Evolutionary conservation across 1,140 invertebrate genomes (phyloP).

Genomic region (Himalopsyche phryganea): DNA sequence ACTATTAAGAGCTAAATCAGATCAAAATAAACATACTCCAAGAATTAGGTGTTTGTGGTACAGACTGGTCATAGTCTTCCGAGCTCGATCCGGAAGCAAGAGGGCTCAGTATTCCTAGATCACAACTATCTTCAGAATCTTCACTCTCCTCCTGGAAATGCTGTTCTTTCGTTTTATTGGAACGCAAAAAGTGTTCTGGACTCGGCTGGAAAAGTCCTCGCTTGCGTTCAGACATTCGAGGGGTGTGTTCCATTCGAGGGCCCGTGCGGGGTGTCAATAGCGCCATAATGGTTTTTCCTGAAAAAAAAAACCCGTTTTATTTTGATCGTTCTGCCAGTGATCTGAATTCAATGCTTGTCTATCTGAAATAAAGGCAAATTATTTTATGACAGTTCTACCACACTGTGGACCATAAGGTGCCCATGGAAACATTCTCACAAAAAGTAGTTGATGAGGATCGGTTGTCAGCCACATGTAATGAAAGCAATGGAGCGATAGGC

Average conservation of each 20-base stretch:
- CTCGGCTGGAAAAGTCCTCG: conserved; percentile 45
- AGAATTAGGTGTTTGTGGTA: conserved; percentile 40
- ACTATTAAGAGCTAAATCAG: too few relatives aligned
- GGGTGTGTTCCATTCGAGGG: conserved; percentile 41
- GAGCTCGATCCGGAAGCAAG: conserved; percentile 44
- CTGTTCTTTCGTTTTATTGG: conserved; percentile 41
- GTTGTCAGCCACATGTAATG: too few relatives aligned
- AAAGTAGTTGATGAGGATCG: too few relatives aligned
- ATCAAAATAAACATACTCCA: conserved; percentile 41
- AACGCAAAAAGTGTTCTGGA: conserved; percentile 38
- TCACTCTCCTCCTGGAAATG: conserved; percentile 45
- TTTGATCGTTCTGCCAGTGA: too few relatives aligned
- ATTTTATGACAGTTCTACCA: too few relatives aligned
- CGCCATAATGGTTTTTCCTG: conserved; percentile 37
- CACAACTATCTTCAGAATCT: conserved; percentile 46
- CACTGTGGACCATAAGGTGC: too few relatives aligned
- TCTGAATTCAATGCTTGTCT: too few relatives aligned
- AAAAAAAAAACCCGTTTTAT: not conserved
- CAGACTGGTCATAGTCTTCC: conserved; percentile 41
- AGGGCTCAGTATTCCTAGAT: conserved; percentile 47
- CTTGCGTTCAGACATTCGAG: conserved; percentile 50
- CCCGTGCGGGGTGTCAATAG: conserved; percentile 44
- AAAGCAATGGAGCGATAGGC: too few relatives aligned
- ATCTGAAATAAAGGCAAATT: too few relatives aligned
- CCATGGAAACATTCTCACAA: too few relatives aligned